Conservation (phyloP, 2,888 invertebrate genomes). For the Sphecodes monilicornis region DNA sequence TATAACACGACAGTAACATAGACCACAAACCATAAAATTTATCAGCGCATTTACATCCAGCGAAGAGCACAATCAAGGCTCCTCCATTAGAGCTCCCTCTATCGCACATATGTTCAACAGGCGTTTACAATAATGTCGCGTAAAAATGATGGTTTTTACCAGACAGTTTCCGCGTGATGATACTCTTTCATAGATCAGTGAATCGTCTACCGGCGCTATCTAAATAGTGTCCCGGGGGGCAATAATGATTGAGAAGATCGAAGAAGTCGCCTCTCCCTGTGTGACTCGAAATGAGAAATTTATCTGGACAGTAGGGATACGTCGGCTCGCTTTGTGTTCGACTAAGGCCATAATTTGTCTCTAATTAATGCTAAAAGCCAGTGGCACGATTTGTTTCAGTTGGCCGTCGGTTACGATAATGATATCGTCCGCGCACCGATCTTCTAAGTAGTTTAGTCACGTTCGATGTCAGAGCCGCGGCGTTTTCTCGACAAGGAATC, state of each 20-base stretch:
- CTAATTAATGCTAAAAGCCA: constrained; percentile 60
- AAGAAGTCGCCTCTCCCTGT: constrained; percentile 9
- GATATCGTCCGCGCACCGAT: constrained; percentile 51
- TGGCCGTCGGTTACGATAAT: constrained; percentile 56
- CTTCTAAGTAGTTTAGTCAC: constrained; percentile 58
- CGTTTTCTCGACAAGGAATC: constrained; percentile 34
- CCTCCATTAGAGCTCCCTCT: neutral
- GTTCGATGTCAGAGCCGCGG: constrained; percentile 29
- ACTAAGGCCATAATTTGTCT: constrained; percentile 34
- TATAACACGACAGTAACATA: neutral
- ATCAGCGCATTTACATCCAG: neutral
- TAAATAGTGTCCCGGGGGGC: constrained; percentile 5
- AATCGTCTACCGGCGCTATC: constrained; percentile 2
- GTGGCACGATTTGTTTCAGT: constrained; percentile 58
- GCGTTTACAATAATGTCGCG: neutral
- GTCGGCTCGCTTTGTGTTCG: constrained; percentile 41
- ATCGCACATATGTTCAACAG: neutral
- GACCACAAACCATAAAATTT: neutral
- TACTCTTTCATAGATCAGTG: constrained; percentile 10
- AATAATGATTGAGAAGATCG: neutral
- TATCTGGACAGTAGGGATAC: constrained; percentile 22
- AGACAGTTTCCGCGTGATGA: neutral
- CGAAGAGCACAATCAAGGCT: neutral
- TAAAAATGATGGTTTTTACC: neutral
- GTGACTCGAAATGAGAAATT: constrained; percentile 22